Evolutionary conservation across 2,113 vertebrate species (phyloP).

Genomic region (Motacilla tschutschensis): DNA sequence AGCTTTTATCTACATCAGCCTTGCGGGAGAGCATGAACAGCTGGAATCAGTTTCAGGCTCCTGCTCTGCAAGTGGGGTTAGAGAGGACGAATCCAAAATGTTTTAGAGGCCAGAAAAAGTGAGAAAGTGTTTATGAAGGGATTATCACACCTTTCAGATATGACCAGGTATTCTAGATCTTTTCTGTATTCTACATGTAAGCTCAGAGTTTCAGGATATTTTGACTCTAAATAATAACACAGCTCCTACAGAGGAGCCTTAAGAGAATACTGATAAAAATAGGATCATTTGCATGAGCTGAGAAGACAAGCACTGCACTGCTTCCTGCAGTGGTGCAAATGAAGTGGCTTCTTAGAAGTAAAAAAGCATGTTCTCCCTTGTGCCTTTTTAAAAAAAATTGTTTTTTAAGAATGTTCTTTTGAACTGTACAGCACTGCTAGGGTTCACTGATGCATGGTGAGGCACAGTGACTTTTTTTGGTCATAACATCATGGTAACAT

Average conservation of each 20-base stretch:
- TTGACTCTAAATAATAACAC: neutral
- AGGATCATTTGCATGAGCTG: neutral
- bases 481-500: neutral
- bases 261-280: neutral
- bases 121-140: neutral
- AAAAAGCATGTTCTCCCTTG: neutral
- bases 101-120: neutral
- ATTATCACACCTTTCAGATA: neutral
- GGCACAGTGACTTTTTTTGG: neutral
- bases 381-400: neutral
- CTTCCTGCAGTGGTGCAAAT: constrained; percentile 14
- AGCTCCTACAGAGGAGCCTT: neutral
- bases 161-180: neutral
- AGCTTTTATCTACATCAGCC: neutral
- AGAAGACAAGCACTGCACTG: neutral
- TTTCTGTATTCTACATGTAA: neutral
- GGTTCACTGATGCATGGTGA: neutral
- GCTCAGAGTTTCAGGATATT: neutral
- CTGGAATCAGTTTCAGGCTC: neutral
- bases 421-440: neutral
- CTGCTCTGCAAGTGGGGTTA: neutral
- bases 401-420: neutral
- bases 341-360: neutral
- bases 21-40: neutral
- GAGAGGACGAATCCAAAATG: neutral